These are phyloP conservation scores for Drosophila tropicalis DNA, from an alignment of 1,140 invertebrate genomes.

Conservation along the genomic window DNA sequence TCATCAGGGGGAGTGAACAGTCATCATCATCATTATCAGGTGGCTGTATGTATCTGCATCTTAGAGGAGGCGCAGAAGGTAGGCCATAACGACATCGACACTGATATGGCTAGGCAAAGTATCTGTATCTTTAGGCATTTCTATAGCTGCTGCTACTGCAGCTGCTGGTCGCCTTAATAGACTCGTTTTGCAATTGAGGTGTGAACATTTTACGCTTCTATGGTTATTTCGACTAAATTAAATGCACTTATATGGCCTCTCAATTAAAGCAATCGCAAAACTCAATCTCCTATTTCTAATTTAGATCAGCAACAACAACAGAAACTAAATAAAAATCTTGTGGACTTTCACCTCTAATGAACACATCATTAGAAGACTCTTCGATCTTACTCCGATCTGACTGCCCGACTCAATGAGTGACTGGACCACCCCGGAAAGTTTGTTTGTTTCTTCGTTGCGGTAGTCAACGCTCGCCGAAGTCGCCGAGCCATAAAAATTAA, in stretches of 20 bases:
- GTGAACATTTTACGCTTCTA: conserved; percentile 80
- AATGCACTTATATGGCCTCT: conserved; percentile 73
- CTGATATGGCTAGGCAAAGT: conserved; percentile 46
- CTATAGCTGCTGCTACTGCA: conserved; percentile 20
- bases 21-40: conserved; percentile 28
- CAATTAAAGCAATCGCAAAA: conserved; percentile 74
- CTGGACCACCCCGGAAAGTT: conserved; percentile 62
- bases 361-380: conserved; percentile 42
- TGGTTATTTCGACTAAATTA: conserved; percentile 79
- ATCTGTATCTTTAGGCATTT: conserved; percentile 40
- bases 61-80: conserved; percentile 9
- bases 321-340: not conserved
- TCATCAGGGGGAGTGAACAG: not conserved
- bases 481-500: conserved; percentile 56
- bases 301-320: conserved; percentile 43
- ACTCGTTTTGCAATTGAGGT: conserved; percentile 78
- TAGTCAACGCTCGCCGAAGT: conserved; percentile 37
- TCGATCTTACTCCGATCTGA: conserved; percentile 18
- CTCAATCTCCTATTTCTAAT: conserved; percentile 31
- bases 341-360: conserved; percentile 69
- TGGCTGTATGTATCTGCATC: conserved; percentile 35
- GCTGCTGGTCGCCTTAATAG: conserved; percentile 59
- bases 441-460: conserved; percentile 39
- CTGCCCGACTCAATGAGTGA: not conserved
- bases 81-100: conserved; percentile 52